Base-by-base conservation (phyloP, 2,797 vertebrate genomes). In the Orestias chungarensis region DNA sequence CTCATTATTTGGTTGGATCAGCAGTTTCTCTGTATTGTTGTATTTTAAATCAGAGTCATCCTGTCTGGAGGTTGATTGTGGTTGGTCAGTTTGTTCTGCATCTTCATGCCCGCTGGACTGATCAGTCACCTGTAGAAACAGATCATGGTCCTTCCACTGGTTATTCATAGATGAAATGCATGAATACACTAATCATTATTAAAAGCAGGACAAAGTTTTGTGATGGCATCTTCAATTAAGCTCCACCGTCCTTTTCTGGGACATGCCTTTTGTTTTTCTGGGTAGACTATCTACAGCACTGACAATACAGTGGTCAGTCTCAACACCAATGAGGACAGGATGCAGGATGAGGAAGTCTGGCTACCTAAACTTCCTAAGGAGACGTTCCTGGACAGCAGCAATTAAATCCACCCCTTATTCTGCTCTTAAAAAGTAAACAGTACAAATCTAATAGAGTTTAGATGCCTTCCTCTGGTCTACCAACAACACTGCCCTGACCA, bases 91-190 rank as follows among this genome's bases (percentile, higher is more conserved):
- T 49, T 23, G 31, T 70, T 80, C 86, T 35, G 68, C 11, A 17
- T 85, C 70, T 42, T 80, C 86, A 43, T 66, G 12, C 15, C 82
- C 70, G 43, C 64, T 8, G 15, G 8, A 1, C 62, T 38, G 43
- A 52, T 77, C 70, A 1, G 17, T 67, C 71, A 33, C 76, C 87
- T 90, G 81, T 50, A 73, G 73, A 78, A 27, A n/a, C 46, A 65
- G 35, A 40, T 57, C 5, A 10, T 7, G 2, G 25, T 29, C 50
- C 11, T 29, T 54, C 14, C 1, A 29, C 29, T 54, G 25, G 29
- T 27, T 7, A 29, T 29, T 54, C 12, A 9, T 40, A 9, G 38
- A 40, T 4, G 38, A 40, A 40, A 40, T 4, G 38, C 38, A 40
- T 40, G 38, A 40, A 4, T 40, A 40, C 38, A 40, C 66, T 10